phyloP scores from a whole-genome alignment of 1,140 invertebrate genomes.

The Sipha flava region DNA sequence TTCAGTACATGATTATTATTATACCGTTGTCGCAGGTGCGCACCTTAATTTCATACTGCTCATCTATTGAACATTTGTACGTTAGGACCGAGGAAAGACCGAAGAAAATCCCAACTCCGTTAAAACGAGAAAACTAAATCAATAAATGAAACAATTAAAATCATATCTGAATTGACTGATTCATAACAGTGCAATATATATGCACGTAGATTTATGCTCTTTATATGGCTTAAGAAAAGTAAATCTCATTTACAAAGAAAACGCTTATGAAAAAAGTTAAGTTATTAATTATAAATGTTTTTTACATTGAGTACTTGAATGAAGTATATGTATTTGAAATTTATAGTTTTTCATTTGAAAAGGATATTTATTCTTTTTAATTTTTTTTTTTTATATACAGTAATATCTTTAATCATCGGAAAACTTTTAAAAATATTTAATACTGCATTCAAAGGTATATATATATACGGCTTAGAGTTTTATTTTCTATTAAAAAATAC shows the following conservation, averaged over 20 bases:
- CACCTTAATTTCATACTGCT: too few relatives aligned
- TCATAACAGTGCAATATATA: neutral
- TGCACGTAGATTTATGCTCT: too few relatives aligned
- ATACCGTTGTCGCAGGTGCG: too few relatives aligned
- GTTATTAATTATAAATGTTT: constrained; percentile 20
- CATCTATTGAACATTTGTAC: too few relatives aligned
- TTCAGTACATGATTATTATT: too few relatives aligned
- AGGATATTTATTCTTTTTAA: too few relatives aligned
- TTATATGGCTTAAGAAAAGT: neutral
- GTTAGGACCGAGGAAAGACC: too few relatives aligned
- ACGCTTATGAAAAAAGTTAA: neutral
- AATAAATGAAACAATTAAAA: neutral
- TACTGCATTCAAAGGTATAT: constrained; percentile 2
- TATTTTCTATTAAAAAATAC: constrained; percentile 20
- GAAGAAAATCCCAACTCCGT: too few relatives aligned
- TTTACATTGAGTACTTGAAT: neutral
- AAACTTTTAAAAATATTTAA: constrained; percentile 25
- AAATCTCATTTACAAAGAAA: neutral
- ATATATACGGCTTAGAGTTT: neutral
- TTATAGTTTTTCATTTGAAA: neutral
- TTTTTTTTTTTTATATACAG: neutral
- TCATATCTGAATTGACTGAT: neutral
- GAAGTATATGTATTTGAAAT: neutral
- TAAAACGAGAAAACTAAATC: too few relatives aligned
- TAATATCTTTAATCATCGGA: constrained; percentile 8